Percentiles rank a stretch among this genome's conserved stretches.
Conservation (phyloP, 2,797 vertebrate species). For the Pelodytes ibericus region DNA sequence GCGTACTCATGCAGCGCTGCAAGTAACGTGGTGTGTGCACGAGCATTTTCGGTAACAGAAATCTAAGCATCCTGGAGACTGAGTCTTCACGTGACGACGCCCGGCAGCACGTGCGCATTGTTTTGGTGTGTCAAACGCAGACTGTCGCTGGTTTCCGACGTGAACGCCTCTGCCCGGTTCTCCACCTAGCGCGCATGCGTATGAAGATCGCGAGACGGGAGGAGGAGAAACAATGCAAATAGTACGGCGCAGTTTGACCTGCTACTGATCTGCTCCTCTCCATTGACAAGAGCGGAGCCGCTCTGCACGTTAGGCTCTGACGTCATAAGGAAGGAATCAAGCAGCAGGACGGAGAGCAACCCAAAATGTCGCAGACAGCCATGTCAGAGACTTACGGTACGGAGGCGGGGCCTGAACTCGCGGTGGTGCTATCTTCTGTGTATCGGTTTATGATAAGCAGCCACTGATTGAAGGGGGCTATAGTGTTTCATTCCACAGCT, state of each 20-base stretch:
- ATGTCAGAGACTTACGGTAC: constrained; percentile 42
- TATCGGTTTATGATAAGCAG: neutral
- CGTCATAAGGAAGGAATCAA: neutral
- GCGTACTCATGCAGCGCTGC: no score
- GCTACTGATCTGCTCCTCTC: neutral
- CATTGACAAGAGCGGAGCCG: neutral
- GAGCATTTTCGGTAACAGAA: no score
- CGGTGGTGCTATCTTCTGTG: neutral
- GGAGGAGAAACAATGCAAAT: constrained; percentile 14
- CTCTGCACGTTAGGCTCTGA: neutral
- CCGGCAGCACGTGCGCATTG: constrained; percentile 21
- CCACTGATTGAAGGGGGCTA: no score
- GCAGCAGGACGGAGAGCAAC: neutral
- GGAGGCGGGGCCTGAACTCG: constrained; percentile 26
- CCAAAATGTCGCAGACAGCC: constrained; percentile 28
- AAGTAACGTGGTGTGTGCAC: no score
- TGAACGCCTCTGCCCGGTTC: neutral
- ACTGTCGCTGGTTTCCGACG: neutral
- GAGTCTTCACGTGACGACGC: neutral
- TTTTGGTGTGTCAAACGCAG: constrained; percentile 4
- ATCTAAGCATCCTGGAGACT: no score
- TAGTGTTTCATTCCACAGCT: no score
- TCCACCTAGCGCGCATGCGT: neutral
- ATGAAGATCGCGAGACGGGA: neutral
- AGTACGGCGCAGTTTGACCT: neutral